Base-by-base conservation (phyloP, 2,797 vertebrate species). In the Brachyalestes nurse region DNA sequence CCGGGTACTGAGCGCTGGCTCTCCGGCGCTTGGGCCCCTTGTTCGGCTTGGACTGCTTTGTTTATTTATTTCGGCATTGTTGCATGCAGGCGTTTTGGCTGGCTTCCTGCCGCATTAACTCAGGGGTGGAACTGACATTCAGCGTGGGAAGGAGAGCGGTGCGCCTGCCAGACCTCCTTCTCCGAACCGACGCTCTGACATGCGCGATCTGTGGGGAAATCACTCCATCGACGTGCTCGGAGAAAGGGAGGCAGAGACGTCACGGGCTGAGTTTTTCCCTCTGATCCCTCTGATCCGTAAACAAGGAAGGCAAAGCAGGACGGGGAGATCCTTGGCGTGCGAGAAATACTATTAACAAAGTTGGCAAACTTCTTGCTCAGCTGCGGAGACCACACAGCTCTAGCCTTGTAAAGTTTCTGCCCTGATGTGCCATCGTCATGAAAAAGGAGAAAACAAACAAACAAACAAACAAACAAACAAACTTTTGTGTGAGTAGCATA, bases 111-210 rank as follows among this genome's bases (percentile, higher is more conserved):
- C 47, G 76, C 72, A 84, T 80, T 81, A 84, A 66, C 83, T 76
- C 80, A 66, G 60, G 78, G 80, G 78, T 42, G 49, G 78, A 82
- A 82, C 72, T 85, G 82, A 81, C 81, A 85, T 77, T 74, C 75
- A 13, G 76, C 40, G 82, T 85, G 82, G 86, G 84, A 84, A 79
- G 79, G 58, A 81, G 84, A 80, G 72, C 49, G 62, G 53, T 17
- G 55, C 6, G 65, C 77, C 82, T 85, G 80, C 83, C 86, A 86
- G 86, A 81, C 70, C 76, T 86, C 62, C 76, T 79, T 62, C 83
- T 53, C 40, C 49, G 0, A 77, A 51, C 57, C 53, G 49, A 57
- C 28, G 76, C 64, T 75, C 61, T 17, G 72, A 75, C 79, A 77
- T 71, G 76, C 38, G 60, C 65, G 71, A 78, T 85, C 73, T 79